Evolutionary conservation across 2,797 vertebrate genomes (phyloP).

Genomic region (Schizopygopsis pylzovi): DNA sequence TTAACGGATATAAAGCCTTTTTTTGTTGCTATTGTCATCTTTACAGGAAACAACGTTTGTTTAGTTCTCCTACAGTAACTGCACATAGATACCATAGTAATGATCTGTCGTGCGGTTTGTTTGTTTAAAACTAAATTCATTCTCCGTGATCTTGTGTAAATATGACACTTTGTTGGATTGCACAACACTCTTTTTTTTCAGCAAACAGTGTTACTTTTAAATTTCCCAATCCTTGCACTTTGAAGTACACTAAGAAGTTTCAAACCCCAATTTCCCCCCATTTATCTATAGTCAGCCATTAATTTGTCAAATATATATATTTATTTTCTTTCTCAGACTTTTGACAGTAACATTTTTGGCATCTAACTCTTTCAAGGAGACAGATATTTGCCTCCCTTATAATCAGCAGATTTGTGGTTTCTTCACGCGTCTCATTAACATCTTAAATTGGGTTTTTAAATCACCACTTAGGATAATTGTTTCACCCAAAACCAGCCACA

Average conservation of each 20-base stretch:
- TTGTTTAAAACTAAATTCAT: background rate
- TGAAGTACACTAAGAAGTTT: constrained; percentile 8
- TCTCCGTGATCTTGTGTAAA: constrained; percentile 23
- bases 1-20: constrained; percentile 60
- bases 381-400: background rate
- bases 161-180: background rate
- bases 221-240: constrained; percentile 43
- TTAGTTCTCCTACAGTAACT: background rate
- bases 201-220: constrained; percentile 15
- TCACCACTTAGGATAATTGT: constrained; percentile 76
- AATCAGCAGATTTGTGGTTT: constrained; percentile 56
- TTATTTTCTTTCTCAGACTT: background rate
- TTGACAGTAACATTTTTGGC: too few relatives aligned
- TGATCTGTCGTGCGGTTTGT: background rate
- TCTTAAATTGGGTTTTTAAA: constrained; percentile 76
- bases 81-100: too few relatives aligned
- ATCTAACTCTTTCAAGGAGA: background rate
- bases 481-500: constrained; percentile 71
- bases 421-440: constrained; percentile 69
- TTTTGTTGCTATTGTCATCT: background rate
- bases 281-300: background rate
- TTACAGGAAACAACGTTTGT: background rate
- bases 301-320: too few relatives aligned
- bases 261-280: constrained; percentile 14
- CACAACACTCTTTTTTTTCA: background rate